A percentile compares a stretch with the other conserved stretches of the same genome.
Evolutionary conservation across 2,888 invertebrate species (phyloP).

Genomic region (Cheiracanthium punctorium): DNA sequence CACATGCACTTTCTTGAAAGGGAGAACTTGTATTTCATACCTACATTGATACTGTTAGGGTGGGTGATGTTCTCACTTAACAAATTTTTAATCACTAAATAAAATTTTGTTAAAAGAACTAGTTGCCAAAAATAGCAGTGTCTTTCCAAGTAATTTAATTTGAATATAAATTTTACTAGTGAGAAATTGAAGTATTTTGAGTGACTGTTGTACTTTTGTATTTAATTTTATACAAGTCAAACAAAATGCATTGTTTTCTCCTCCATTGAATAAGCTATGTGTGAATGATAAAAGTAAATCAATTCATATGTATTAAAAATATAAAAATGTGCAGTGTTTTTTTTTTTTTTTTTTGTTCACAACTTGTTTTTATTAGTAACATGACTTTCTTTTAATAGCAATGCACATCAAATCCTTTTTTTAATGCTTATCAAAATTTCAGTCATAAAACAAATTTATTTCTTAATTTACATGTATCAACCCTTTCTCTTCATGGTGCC

Average conservation of each 20-base stretch:
- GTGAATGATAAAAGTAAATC: not conserved
- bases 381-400: not conserved
- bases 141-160: no score
- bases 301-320: not conserved
- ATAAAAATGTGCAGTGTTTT: no score
- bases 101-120: no score
- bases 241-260: not conserved
- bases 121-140: no score
- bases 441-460: no score
- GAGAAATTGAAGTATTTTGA: conserved; percentile 8
- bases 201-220: not conserved
- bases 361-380: not conserved
- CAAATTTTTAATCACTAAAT: no score
- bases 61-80: no score
- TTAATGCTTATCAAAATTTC: no score
- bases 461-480: not conserved
- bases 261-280: not conserved
- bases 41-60: no score
- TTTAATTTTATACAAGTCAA: not conserved
- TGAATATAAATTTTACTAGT: no score
- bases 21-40: no score
- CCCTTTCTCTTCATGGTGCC: not conserved
- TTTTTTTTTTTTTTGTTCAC: not conserved
- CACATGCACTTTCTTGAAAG: no score
- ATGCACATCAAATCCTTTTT: not conserved